Percentiles rank a stretch among this genome's conserved stretches.
phyloP scores from a whole-genome alignment of 2,888 invertebrate species.

The Drosophila neotestacea region DNA sequence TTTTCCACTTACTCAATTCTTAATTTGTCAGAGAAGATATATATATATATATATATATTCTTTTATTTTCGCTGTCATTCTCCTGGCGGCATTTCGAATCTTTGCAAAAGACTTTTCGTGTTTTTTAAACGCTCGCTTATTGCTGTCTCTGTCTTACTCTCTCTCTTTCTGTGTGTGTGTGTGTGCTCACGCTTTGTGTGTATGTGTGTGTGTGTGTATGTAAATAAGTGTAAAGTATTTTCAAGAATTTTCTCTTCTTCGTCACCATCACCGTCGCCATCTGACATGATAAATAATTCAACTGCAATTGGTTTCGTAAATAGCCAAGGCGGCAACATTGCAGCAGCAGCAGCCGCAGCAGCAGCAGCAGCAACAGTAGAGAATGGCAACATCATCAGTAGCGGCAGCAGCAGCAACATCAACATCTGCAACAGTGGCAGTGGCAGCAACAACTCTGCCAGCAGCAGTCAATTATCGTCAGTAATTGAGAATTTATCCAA shows the following conservation, averaged over 20 bases:
- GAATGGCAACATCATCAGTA: constrained; percentile 44
- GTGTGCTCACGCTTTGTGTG: constrained; percentile 36
- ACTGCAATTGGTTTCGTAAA: constrained; percentile 77
- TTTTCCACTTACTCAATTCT: constrained; percentile 64
- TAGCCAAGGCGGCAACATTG: constrained; percentile 63
- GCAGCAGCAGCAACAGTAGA: constrained; percentile 32
- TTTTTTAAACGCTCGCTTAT: constrained; percentile 62
- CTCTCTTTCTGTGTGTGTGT: constrained; percentile 43
- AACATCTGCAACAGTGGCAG: constrained; percentile 51
- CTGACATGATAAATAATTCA: constrained; percentile 81
- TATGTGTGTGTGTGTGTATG: constrained; percentile 54
- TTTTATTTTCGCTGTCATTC: constrained; percentile 14
- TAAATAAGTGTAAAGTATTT: constrained; percentile 74
- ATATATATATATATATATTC: constrained; percentile 3
- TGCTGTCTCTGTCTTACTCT: constrained; percentile 36
- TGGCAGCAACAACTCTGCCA: constrained; percentile 40
- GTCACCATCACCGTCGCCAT: constrained; percentile 44
- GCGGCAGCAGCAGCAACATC: constrained; percentile 40
- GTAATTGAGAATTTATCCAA: constrained; percentile 85
- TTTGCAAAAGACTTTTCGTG: constrained; percentile 43
- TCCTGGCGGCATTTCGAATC: constrained; percentile 22
- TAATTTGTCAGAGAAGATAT: constrained; percentile 11
- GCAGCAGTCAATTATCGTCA: constrained; percentile 83
- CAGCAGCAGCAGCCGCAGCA: constrained; percentile 35
- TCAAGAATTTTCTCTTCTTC: constrained; percentile 77